Base-by-base conservation (phyloP, 2,888 invertebrate genomes). In the Caenorhabditis auriculariae region DNA sequence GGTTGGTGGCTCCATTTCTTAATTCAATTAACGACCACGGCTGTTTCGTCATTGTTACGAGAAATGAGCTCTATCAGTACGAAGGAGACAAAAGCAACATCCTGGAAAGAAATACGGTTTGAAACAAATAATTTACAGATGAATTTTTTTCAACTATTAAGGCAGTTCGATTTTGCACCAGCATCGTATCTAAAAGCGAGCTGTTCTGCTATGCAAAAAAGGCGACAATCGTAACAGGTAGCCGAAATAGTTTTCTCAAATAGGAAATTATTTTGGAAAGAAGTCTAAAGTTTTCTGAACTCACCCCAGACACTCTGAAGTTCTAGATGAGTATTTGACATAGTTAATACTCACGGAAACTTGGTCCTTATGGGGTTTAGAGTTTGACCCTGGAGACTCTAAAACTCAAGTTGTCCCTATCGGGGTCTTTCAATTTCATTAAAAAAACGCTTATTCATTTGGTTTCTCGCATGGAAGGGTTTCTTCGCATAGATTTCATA, bases 141-240 rank as follows among this genome's bases (percentile, higher is more conserved):
- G 24, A 43, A 9, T 21, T 19, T 15, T 43, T 21, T 43, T n/a
- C n/a, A 45, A 12, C 12, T n/a, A 41, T 53, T 17, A 28, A 69
- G 66, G 73, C 74, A 9, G 56, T 71, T 15, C 76, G 76, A 60
- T 54, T 77, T 6, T 71, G 72, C 26, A 69, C 66, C 29, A 65
- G 64, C 7, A 66, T 77, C 21, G 45, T 65, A 2, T 65, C 74
- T 28, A 68, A 67, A 21, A 54, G 64, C n/a, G 75, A 77, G 56
- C 50, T 77, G 17, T 54, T 55, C 21, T 72, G 73, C 28, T 7
- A 42, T 2, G 74, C 74, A 3, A 56, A 56, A 26, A 37, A 59
- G n/a, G 43, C 65, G 19, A 64, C 62, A 27, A 58, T 55, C 7
- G 69, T 62, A 12, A 68, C 68, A 4, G 69, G 59, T 39, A 27